phyloP scores from a whole-genome alignment of 2,113 vertebrate genomes.

The Indicator indicator region DNA sequence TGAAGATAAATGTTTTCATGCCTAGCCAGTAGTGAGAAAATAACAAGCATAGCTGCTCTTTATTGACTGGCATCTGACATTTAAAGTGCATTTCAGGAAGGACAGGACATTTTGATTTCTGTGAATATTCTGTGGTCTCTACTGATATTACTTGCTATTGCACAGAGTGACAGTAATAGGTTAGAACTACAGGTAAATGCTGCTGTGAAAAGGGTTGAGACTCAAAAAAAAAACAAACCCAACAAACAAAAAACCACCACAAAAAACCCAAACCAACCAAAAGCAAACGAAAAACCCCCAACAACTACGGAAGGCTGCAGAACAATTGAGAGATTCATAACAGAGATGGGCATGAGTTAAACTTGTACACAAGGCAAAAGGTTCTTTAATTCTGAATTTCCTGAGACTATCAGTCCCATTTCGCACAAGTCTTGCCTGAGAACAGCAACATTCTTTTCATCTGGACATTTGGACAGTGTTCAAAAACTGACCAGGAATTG shows the following conservation, averaged over 20 bases:
- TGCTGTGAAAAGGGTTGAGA: neutral
- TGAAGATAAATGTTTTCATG: neutral
- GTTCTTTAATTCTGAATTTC: neutral
- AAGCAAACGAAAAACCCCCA: neutral
- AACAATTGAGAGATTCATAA: neutral
- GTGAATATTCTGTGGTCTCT: neutral
- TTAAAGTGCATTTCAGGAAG: neutral
- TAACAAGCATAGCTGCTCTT: neutral
- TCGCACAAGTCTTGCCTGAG: neutral
- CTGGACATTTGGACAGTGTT: conserved; percentile 26
- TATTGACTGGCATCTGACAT: neutral
- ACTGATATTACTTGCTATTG: neutral
- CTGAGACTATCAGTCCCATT: conserved; percentile 2
- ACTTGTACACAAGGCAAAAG: neutral
- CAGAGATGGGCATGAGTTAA: neutral
- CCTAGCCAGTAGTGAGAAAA: neutral
- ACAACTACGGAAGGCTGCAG: neutral
- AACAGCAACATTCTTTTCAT: conserved; percentile 40
- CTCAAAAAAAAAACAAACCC: neutral
- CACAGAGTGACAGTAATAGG: neutral
- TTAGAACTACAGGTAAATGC: neutral
- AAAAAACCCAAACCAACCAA: too few relatives aligned
- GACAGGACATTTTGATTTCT: neutral
- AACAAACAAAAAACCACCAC: too few relatives aligned
- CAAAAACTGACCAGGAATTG: conserved; percentile 32